Base-by-base conservation (phyloP, 2,888 invertebrate genomes). In the Apodemia zela region DNA sequence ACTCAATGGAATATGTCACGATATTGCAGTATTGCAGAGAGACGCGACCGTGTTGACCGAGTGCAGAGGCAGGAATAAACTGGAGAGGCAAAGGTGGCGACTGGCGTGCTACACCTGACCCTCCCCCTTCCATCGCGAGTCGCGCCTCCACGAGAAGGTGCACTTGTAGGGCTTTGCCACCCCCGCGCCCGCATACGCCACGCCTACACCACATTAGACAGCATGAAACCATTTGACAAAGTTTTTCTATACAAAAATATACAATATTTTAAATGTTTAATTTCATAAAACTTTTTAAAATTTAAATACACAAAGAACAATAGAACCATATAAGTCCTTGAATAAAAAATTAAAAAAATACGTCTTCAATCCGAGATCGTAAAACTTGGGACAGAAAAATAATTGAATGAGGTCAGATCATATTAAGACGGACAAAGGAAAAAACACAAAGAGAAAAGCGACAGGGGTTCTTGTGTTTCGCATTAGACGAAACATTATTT, bases 121-220 rank as follows among this genome's bases (percentile, higher is more conserved):
- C 68, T 73, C 70, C 73, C 68, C 69, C 67, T 71, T 70, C 88
- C 83, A 85, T 82, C 82, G 75, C 70, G 51, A 71, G 72, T 66
- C 68, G 66, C 68, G 68, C 69, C 70, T 71, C 72, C 69, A 66
- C 69, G 68, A 80, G 64, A 59, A 65, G 69, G 68, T 72, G 86
- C 89, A 89, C 87, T 89, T 88, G 91, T 86, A 85, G 84, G 90
- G 91, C 85, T 87, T 82, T 84, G 75, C 71, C 72, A 73, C 74
- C 73, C 73, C 72, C 71, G 71, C 73, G 70, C 71, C 72, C 73
- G 70, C 79, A 75, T 78, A 79, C 78, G 82, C 79, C 85, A 81
- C 84, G 84, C 86, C 87, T 80, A 79, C 82, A 68, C 72, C 72
- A 67, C 71, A 66, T 57, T 57, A 57, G 57, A 29, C 25, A 57